These are phyloP conservation scores for Damaliscus lunatus DNA, from an alignment of 2,113 vertebrate species.

Conservation along the genomic window DNA sequence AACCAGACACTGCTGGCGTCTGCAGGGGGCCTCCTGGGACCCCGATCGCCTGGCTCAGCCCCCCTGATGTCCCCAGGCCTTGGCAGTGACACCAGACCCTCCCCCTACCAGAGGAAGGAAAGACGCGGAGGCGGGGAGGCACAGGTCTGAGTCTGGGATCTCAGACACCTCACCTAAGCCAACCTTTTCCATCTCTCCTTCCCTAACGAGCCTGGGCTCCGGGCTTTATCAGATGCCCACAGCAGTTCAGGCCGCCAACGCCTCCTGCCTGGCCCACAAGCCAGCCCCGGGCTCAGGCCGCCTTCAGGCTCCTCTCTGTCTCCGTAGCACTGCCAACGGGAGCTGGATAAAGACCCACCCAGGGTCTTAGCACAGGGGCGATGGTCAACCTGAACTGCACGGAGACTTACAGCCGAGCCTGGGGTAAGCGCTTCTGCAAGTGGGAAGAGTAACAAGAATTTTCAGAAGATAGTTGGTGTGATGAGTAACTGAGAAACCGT, in stretches of 20 bases:
- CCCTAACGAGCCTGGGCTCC: not conserved
- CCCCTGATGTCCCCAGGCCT: not conserved
- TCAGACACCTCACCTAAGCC: not conserved
- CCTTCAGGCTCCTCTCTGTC: not conserved
- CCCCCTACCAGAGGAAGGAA: not conserved
- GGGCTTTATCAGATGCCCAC: not conserved
- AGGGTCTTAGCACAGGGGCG: not conserved
- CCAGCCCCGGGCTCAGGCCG: not conserved
- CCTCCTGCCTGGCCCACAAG: not conserved
- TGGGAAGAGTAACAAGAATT: not conserved
- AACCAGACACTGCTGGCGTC: not conserved
- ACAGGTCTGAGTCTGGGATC: not conserved
- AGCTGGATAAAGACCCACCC: not conserved
- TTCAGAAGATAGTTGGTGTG: too few species aligned
- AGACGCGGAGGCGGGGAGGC: not conserved
- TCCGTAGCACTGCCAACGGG: rapidly evolving
- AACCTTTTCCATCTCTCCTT: not conserved
- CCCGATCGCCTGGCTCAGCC: rapidly evolving
- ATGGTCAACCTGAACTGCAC: rapidly evolving
- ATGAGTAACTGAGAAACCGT: rapidly evolving
- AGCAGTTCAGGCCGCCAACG: not conserved
- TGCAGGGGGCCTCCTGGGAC: not conserved
- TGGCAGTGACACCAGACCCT: not conserved
- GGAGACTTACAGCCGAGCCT: not conserved
- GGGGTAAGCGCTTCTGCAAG: not conserved